Evolutionary conservation across 2,888 invertebrate genomes (phyloP), one percentile per base, ranked within the genome.

Genomic region (Ennomos quercinarius): DNA sequence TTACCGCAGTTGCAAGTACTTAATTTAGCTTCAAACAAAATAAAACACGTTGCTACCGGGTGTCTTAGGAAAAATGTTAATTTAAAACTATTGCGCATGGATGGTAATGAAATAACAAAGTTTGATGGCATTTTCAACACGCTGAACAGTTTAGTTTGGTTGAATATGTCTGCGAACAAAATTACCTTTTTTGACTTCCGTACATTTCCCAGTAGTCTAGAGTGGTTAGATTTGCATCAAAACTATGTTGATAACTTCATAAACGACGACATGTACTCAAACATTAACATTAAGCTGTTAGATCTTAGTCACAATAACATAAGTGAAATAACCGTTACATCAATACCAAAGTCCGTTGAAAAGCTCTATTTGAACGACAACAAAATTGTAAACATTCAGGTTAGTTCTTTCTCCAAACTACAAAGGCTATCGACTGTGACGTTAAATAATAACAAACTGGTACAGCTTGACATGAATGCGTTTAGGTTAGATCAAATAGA

Each of bases 161-260:
- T 97, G 52, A 97, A 97, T 86, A 95, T 97, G 76, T 96, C 96
- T 2, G 95, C 95, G 76, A 97, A 97, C 86, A 95, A 94, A 83
- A 93, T 97, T 67, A 86, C 93, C 42, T 94, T 95, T 91, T 96
- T 96, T 78, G 96, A 97, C 85, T 97, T 96, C 76, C 95, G 95
- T 72, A 94, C 95, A 80, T 93, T 97, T 67, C 97, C 97, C 11
- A 82, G 91, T 12, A 95, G 94, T 70, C 92, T 97, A 59, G 95
- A 96, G 77, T 96, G 96, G 95, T 89, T 97, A 66, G 96, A 97
- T 84, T 94, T 97, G 82, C 96, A 96, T 83, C 93, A 95, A 78
- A 97, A 97, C 87, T 93, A 94, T 78, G 95, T 97, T 67, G 90
- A 93, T 64, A 94, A 93, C 70, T 95, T 91, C 93, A 92, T 87